phyloP scores from a whole-genome alignment of 2,113 vertebrate genomes.

The Grallaria varia region DNA sequence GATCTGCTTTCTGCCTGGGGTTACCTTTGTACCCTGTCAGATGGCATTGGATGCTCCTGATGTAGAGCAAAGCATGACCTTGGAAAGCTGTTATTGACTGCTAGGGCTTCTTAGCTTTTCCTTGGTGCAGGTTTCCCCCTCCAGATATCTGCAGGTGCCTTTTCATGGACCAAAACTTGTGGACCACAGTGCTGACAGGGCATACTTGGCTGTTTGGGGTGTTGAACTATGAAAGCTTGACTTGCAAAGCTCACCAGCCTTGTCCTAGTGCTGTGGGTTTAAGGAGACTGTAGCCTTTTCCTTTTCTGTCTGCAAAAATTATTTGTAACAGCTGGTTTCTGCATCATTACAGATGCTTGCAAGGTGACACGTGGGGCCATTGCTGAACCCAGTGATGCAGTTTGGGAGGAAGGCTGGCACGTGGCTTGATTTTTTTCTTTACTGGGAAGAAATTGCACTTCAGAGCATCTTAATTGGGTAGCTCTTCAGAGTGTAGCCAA shows the following conservation, averaged over 20 bases:
- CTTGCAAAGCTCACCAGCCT: not conserved
- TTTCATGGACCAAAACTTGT: not conserved
- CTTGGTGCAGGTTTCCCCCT: not conserved
- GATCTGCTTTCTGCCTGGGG: not conserved
- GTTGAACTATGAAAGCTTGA: fast-evolving
- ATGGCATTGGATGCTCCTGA: not conserved
- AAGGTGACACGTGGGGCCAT: conserved; percentile 49
- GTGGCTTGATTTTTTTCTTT: not conserved
- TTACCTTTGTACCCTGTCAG: not conserved
- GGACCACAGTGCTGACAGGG: not conserved
- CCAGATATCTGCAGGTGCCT: not conserved
- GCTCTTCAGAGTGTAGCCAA: conserved; percentile 34
- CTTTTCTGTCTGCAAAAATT: not conserved
- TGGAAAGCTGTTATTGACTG: not conserved
- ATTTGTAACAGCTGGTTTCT: not conserved
- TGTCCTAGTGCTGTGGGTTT: not conserved
- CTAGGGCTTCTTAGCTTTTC: not conserved
- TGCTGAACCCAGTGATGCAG: not conserved
- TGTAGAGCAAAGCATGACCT: not conserved
- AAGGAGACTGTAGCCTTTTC: not conserved
- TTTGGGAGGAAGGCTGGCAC: not conserved
- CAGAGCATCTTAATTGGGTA: conserved; percentile 18
- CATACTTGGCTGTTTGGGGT: not conserved
- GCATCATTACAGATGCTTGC: conserved; percentile 7
- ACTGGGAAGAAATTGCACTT: conserved; percentile 11